These are phyloP conservation scores for Stictocephala bisonia DNA, from an alignment of 2,888 invertebrate species.

Conservation along the genomic window DNA sequence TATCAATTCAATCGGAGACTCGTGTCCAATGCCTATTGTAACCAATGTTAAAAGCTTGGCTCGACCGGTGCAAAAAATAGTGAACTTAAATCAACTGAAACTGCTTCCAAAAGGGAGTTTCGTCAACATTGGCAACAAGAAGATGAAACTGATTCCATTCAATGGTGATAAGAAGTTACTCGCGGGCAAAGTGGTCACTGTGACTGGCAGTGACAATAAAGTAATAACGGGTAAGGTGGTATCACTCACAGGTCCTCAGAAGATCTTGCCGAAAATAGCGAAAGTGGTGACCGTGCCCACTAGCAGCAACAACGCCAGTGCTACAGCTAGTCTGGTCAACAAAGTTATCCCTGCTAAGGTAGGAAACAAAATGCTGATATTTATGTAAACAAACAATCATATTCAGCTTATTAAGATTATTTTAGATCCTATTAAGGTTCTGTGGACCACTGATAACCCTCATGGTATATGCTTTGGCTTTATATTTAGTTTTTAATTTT, in stretches of 20 bases:
- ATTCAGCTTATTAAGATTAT: too few relatives aligned
- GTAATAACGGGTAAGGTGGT: constrained; percentile 14
- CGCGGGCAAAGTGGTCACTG: neutral
- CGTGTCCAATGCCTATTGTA: neutral
- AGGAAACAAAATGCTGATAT: too few relatives aligned
- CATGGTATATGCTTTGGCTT: too few relatives aligned
- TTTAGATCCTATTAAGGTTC: too few relatives aligned
- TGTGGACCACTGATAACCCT: too few relatives aligned
- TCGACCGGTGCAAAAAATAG: neutral
- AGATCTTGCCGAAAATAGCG: neutral
- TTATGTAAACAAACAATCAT: too few relatives aligned
- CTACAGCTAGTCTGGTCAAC: neutral
- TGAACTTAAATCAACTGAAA: constrained; percentile 10
- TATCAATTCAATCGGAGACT: too few relatives aligned
- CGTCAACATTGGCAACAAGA: constrained; percentile 29
- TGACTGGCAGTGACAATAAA: neutral
- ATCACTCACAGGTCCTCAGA: constrained; percentile 1
- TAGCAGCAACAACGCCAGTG: neutral
- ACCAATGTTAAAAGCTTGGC: constrained; percentile 12
- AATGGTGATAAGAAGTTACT: neutral
- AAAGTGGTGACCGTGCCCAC: neutral
- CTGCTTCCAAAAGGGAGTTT: constrained; percentile 19
- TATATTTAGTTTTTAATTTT: too few relatives aligned
- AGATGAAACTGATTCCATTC: constrained; percentile 13
- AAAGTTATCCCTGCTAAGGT: constrained; percentile 18